Evolutionary conservation across 2,113 vertebrate genomes (phyloP).

Genomic region (Scalopus aquaticus): DNA sequence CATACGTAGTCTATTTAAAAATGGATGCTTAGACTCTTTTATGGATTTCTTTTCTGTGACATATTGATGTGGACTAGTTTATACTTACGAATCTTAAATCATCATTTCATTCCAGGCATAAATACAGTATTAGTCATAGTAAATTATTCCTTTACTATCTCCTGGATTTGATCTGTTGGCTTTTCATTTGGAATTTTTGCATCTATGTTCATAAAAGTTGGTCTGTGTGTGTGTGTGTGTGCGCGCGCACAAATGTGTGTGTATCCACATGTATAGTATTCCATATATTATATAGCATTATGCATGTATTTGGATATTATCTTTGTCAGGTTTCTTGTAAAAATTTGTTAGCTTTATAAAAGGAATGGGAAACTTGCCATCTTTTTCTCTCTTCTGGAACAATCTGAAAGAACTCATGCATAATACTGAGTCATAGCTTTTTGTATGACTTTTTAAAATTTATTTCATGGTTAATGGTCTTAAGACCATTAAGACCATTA

Average conservation of each 20-base stretch:
- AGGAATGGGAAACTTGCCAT: neutral
- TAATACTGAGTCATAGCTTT: neutral
- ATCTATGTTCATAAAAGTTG: neutral
- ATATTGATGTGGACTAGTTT: neutral
- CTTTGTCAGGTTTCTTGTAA: constrained; percentile 21
- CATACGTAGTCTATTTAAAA: neutral
- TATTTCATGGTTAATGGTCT: constrained; percentile 33
- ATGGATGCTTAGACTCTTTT: neutral
- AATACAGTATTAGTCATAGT: neutral
- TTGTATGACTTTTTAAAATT: neutral
- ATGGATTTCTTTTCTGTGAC: neutral
- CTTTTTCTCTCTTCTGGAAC: constrained; percentile 26
- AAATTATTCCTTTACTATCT: constrained; percentile 40
- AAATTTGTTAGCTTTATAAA: neutral
- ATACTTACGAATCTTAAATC: neutral
- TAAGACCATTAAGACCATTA: no score
- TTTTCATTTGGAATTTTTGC: constrained; percentile 25
- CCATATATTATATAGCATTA: neutral
- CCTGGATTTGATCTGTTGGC: neutral
- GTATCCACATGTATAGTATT: neutral
- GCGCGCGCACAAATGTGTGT: neutral
- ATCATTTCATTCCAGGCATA: neutral
- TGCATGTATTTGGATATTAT: neutral
- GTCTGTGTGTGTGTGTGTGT: neutral
- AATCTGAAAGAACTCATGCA: constrained; percentile 6